Evolutionary conservation across 2,888 invertebrate species (phyloP).

Genomic region (Craniophora ligustri): DNA sequence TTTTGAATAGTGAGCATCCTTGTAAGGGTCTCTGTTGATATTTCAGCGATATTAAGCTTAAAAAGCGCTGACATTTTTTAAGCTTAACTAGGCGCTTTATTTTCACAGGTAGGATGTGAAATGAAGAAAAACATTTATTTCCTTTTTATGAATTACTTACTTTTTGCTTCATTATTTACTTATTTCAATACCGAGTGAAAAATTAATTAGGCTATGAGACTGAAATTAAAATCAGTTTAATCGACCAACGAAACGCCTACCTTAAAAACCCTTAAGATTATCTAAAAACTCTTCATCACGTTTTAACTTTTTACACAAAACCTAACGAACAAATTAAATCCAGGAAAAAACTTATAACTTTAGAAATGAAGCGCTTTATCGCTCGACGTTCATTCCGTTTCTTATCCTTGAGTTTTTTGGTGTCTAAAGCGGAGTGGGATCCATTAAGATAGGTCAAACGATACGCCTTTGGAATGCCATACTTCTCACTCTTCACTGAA

Average conservation of each 20-base stretch:
- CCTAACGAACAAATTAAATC: conserved; percentile 40
- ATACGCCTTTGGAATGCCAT: conserved; percentile 66
- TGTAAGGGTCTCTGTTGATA: conserved; percentile 29
- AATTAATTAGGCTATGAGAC: no score
- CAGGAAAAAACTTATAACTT: conserved; percentile 25
- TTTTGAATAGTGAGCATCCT: conserved; percentile 66
- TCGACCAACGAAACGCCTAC: no score
- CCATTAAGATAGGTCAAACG: conserved; percentile 80
- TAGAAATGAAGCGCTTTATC: conserved; percentile 57
- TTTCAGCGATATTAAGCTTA: conserved; percentile 29
- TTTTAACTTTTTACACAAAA: conserved; percentile 37
- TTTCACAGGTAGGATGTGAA: no score
- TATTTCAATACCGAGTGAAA: no score
- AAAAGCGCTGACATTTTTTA: no score
- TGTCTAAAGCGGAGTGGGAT: conserved; percentile 69
- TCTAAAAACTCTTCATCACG: conserved; percentile 27
- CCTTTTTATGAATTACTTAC: no score
- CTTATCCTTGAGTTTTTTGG: conserved; percentile 68
- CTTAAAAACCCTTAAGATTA: conserved; percentile 1
- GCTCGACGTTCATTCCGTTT: conserved; percentile 51
- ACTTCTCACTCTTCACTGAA: conserved; percentile 53
- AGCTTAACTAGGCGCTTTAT: background rate
- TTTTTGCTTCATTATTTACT: no score
- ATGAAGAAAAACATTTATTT: no score
- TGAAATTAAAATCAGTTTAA: no score